These are phyloP conservation scores for Sinocyclocheilus maitianheensis DNA, from an alignment of 2,113 vertebrate species.

Conservation along the genomic window DNA sequence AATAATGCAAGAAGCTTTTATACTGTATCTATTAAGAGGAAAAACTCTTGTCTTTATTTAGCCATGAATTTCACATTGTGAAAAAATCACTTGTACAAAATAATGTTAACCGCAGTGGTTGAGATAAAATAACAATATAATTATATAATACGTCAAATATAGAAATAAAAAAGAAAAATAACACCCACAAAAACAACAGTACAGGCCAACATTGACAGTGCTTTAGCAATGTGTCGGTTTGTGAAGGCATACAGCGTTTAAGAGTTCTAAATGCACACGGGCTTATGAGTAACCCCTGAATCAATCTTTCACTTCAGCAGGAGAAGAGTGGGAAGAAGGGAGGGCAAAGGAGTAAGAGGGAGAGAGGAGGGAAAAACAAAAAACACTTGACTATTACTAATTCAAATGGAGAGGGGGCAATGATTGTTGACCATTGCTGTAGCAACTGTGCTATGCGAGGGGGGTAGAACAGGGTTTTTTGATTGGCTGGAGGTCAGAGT, in stretches of 20 bases:
- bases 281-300: constrained; percentile 4
- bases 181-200: constrained; percentile 75
- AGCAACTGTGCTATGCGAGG: constrained; percentile 81
- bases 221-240: constrained; percentile 61
- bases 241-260: constrained; percentile 57
- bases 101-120: constrained; percentile 66
- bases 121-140: constrained; percentile 63
- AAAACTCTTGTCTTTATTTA: constrained; percentile 96
- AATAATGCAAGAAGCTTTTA: constrained; percentile 56
- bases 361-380: constrained; percentile 77
- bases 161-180: constrained; percentile 68
- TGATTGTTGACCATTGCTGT: constrained; percentile 85
- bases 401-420: constrained; percentile 75
- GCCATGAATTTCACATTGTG: constrained; percentile 98
- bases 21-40: constrained; percentile 79
- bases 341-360: constrained; percentile 46
- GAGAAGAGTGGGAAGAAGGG: constrained; percentile 36
- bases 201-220: constrained; percentile 74
- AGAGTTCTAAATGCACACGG: constrained; percentile 65
- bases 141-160: constrained; percentile 53
- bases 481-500: constrained; percentile 76
- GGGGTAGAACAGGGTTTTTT: constrained; percentile 66
- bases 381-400: constrained; percentile 81
- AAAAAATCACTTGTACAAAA: constrained; percentile 93
- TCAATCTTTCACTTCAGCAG: constrained; percentile 46